These are phyloP conservation scores for Corythoichthys intestinalis DNA, from an alignment of 2,113 vertebrate genomes.

Conservation along the genomic window DNA sequence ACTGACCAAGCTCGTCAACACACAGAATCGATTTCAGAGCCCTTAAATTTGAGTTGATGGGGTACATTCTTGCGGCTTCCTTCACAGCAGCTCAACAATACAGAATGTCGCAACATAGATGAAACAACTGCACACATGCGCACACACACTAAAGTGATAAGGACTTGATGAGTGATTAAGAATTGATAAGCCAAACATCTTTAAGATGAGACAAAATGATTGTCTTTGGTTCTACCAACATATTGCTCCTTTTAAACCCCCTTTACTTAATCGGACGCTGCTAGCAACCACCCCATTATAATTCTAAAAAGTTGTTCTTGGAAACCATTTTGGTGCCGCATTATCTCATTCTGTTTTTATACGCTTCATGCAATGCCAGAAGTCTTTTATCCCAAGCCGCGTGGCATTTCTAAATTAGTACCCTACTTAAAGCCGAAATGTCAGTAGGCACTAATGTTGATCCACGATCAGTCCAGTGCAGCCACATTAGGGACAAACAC, in stretches of 20 bases:
- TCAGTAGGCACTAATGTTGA: conserved; percentile 45
- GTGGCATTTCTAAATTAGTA: conserved; percentile 40
- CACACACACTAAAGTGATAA: conserved; percentile 26
- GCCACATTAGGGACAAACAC: conserved; percentile 9
- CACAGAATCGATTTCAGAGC: conserved; percentile 57
- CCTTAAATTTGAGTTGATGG: conserved; percentile 63
- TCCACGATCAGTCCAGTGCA: conserved; percentile 15
- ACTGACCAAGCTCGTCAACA: conserved; percentile 36
- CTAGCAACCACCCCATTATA: conserved; percentile 14
- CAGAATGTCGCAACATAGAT: conserved; percentile 24
- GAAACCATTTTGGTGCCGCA: conserved; percentile 38
- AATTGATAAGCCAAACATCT: conserved; percentile 27
- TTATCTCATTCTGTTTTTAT: conserved; percentile 47
- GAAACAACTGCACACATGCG: neutral
- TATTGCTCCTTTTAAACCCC: conserved; percentile 53
- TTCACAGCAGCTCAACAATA: conserved; percentile 50
- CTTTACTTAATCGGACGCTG: too few relatives aligned
- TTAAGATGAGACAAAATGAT: conserved; percentile 51
- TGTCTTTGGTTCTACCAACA: conserved; percentile 71
- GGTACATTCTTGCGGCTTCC: conserved; percentile 62
- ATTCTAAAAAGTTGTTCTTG: conserved; percentile 24
- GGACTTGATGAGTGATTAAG: conserved; percentile 16
- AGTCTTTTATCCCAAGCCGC: conserved; percentile 38
- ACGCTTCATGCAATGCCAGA: conserved; percentile 31
- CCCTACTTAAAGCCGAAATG: conserved; percentile 34